Evolutionary conservation across 2,888 invertebrate genomes (phyloP).

Genomic region (Kryphioiulus occultus): DNA sequence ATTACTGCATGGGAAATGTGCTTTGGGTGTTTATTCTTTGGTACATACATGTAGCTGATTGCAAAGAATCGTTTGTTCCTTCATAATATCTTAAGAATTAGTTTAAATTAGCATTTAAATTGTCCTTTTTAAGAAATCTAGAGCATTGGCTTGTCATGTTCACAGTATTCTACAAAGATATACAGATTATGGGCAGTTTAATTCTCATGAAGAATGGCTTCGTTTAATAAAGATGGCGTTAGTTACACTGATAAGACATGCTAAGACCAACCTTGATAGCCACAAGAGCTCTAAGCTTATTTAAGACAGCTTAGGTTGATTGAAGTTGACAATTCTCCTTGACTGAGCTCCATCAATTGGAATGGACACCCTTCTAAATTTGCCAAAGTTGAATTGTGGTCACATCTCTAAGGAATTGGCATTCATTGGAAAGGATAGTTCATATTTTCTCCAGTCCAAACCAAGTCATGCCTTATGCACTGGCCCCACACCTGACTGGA

Average conservation of each 20-base stretch:
- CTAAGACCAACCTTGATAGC: neutral
- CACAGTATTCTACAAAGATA: neutral
- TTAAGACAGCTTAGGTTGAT: neutral
- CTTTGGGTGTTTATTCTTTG: too few species aligned
- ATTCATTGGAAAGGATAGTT: neutral
- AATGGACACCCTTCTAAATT: slow-evolving; percentile 24
- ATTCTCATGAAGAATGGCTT: neutral
- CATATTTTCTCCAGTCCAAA: too few species aligned
- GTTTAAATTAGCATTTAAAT: too few species aligned
- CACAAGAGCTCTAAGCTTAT: slow-evolving; percentile 12
- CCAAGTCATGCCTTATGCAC: too few species aligned
- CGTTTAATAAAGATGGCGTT: slow-evolving; percentile 4
- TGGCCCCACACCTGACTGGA: too few species aligned
- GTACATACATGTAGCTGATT: too few species aligned
- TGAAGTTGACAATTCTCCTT: neutral
- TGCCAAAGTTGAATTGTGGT: neutral
- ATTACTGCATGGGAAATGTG: too few species aligned
- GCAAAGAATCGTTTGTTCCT: too few species aligned
- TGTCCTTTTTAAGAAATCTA: too few species aligned
- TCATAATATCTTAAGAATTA: too few species aligned
- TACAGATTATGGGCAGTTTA: neutral
- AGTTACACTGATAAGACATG: neutral
- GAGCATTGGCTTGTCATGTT: neutral
- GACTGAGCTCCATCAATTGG: neutral
- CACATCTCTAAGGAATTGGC: neutral